Base-by-base conservation (phyloP, 2,113 vertebrate genomes). In the Balaeniceps rex region DNA sequence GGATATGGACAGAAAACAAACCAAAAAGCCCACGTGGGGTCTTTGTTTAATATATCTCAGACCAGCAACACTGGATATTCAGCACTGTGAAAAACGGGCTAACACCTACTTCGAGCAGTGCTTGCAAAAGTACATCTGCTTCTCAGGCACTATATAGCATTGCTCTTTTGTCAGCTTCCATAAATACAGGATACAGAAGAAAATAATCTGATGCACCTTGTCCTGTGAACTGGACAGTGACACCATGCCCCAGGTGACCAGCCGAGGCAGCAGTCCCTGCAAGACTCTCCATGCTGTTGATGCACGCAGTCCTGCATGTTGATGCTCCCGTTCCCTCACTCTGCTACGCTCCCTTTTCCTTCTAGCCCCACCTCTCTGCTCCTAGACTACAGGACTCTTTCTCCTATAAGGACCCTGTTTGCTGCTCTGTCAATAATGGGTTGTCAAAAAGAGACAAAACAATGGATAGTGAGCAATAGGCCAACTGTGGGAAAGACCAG, bases 291-390 rank as follows among this genome's bases (percentile, higher is more conserved):
- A 2, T 77, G 60, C 77, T 42, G 17, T 31, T 55, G 42, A 19
- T 29, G 12, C 74, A 55, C 1, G 1, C 1, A 3, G 25, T 60
- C 34, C 26, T 75, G 29, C 1, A 2, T 60, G 26, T 7, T 49
- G 57, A 10, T 63, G 25, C 19, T 70, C 19, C 15, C 0, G 0
- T n/a, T 36, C 19, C 52, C 63, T 49, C 28, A 21, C n/a, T 74
- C 16, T 65, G 52, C 61, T 69, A 18, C 0, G 0, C 23, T 83
- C n/a, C 16, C 28, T 65, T 40, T 71, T 77, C 46, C 33, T 75
- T 92, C 58, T 26, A 74, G 23, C 19, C 25, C 36, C 31, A 31
- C 24, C 42, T 38, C n/a, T 80, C 42, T 9, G 3, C 60, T 58
- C 44, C 55, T 57, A 83, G 28, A 16, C 19, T 28, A 49, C 46